Base-by-base conservation (phyloP, 2,888 invertebrate genomes). In the Listrodromus nycthemerus region DNA sequence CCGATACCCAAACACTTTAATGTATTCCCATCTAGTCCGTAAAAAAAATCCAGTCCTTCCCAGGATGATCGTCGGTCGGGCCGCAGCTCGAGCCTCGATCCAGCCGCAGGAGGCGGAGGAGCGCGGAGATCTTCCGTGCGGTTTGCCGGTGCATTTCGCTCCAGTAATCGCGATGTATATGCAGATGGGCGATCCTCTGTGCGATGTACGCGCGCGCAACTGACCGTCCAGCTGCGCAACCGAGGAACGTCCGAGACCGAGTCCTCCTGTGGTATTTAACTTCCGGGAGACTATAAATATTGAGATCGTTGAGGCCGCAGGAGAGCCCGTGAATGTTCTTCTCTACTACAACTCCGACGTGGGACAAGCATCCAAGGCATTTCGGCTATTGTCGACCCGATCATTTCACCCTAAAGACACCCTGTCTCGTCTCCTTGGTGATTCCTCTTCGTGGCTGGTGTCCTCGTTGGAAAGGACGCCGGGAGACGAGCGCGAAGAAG, bases 81-180 rank as follows among this genome's bases (percentile, higher is more conserved):
- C 45, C 52, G 4, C 13, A 55, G 13, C 55, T 55, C 10, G 24
- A 24, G 55, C 55, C 8, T 55, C 10, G 55, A 13, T 55, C 24
- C 55, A 24, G 55, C 55, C 55, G 24, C 55, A 55, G 24, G 13
- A 24, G 55, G 24, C 3, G n/a, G 45, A 45, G 69, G 71, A 78
- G 67, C 63, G 70, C 55, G 66, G 74, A 82, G 84, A 79, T 86
- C 80, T 77, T 85, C 82, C 80, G 63, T 50, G 73, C 73, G 73
- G 73, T 74, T 61, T 63, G 73, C 48, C 73, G 61, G 63, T 74
- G 82, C 89, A 87, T 89, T 89, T 84, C 82, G 89, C 86, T 89
- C 88, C 86, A 87, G 75, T 87, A 86, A 88, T 89, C 85, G 84
- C 80, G 77, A 85, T 78, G 58, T 85, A 69, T 63, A 74, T 63